phyloP scores from a whole-genome alignment of 2,888 invertebrate species.

The Aphidoletes aphidimyza region DNA sequence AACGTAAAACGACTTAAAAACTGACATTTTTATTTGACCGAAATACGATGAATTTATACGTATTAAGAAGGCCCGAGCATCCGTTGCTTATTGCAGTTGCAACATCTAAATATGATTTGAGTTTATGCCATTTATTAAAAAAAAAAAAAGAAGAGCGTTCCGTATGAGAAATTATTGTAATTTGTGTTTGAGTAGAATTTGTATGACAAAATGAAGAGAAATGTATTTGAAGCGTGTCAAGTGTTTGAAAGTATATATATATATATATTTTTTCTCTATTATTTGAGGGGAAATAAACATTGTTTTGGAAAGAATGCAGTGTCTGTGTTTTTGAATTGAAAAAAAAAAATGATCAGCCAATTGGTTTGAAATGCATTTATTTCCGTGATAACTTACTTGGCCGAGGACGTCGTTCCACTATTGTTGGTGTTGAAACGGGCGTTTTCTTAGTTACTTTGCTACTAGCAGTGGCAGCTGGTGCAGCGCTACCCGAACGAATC shows the following conservation, averaged over 20 bases:
- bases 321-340: neutral
- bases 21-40: neutral
- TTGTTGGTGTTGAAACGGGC: conserved; percentile 69
- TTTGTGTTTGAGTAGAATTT: neutral
- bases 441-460: conserved; percentile 73
- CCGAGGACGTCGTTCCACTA: conserved; percentile 72
- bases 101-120: neutral
- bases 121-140: neutral
- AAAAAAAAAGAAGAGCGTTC: neutral
- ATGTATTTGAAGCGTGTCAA: conserved; percentile 52
- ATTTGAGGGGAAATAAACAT: too few species aligned
- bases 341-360: conserved; percentile 26
- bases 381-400: conserved; percentile 72
- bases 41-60: neutral
- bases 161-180: neutral
- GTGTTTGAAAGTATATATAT: neutral
- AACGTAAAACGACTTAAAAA: neutral
- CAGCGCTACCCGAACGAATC: conserved; percentile 69
- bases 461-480: conserved; percentile 70
- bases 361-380: neutral
- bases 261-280: too few species aligned
- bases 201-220: neutral
- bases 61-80: neutral
- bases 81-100: neutral
- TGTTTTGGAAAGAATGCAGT: conserved; percentile 23